Evolutionary conservation across 2,888 invertebrate genomes (phyloP).

Genomic region (Bombyx huttoni): DNA sequence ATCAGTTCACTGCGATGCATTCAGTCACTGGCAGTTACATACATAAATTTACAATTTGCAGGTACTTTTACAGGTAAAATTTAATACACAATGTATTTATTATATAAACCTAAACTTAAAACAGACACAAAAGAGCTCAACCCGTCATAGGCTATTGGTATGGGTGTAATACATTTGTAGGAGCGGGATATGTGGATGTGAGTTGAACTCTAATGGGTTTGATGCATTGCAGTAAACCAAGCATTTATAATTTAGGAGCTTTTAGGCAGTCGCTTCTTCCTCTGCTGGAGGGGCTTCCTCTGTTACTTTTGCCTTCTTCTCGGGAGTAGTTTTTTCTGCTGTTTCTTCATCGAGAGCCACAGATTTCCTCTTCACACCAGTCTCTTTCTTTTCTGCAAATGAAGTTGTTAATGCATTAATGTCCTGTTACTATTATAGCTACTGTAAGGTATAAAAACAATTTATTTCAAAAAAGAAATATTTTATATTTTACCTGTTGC

Average conservation of each 20-base stretch:
- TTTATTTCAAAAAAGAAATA: neutral
- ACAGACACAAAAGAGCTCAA: constrained; percentile 62
- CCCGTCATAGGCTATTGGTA: constrained; percentile 45
- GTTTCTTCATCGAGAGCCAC: constrained; percentile 68
- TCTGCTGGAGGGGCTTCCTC: constrained; percentile 72
- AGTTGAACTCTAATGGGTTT: constrained; percentile 62
- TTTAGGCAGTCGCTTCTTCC: constrained; percentile 74
- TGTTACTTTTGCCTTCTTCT: constrained; percentile 80
- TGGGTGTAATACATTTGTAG: constrained; percentile 30
- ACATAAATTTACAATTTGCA: constrained; percentile 65
- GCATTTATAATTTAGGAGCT: constrained; percentile 20
- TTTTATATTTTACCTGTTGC: constrained; percentile 34
- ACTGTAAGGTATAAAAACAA: neutral
- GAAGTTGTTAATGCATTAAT: neutral
- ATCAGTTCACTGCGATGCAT: constrained; percentile 68
- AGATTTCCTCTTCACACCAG: constrained; percentile 80
- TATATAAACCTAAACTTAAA: constrained; percentile 53
- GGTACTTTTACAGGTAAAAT: constrained; percentile 66
- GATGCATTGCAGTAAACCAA: constrained; percentile 71
- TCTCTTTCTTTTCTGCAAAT: constrained; percentile 60
- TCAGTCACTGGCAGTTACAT: constrained; percentile 43
- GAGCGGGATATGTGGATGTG: constrained; percentile 40
- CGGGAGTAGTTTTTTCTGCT: constrained; percentile 76
- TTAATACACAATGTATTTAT: constrained; percentile 51
- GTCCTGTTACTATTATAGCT: neutral